A percentile compares a stretch with the other conserved stretches of the same genome.
phyloP scores from a whole-genome alignment of 37 sponge, comb jelly and placozoan genomes.

The Crambe crambe region DNA sequence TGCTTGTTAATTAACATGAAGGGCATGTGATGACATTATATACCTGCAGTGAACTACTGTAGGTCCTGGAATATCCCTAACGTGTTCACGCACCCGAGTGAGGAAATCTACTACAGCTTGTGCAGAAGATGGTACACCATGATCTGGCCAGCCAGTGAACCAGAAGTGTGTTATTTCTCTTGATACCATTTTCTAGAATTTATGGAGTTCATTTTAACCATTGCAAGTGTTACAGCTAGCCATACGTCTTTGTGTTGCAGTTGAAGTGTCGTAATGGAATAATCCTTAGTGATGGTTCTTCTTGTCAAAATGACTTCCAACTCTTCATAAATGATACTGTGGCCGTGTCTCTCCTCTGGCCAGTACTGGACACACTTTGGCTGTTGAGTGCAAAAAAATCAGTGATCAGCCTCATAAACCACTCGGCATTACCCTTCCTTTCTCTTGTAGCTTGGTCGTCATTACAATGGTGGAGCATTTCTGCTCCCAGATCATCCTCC shows the following conservation, averaged over 20 bases:
- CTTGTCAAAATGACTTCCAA: conserved; percentile 59
- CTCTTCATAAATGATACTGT: conserved; percentile 57
- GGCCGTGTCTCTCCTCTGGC: conserved; percentile 67
- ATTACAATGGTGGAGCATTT: conserved; percentile 67
- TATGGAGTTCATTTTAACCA: too few species aligned
- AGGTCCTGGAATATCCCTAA: conserved; percentile 64
- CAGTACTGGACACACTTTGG: conserved; percentile 86
- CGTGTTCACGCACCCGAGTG: conserved; percentile 12
- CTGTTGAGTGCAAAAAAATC: conserved; percentile 10
- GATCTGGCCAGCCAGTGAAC: conserved; percentile 94
- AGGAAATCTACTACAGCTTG: conserved; percentile 64
- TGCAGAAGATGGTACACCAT: conserved; percentile 74
- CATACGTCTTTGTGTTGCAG: conserved; percentile 58
- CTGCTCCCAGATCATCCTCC: conserved; percentile 94
- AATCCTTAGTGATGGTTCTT: conserved; percentile 14
- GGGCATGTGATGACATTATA: too few species aligned
- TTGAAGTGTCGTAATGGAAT: conserved; percentile 53
- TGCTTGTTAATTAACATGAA: background rate
- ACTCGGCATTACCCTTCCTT: conserved; percentile 26
- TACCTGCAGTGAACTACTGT: conserved; percentile 91
- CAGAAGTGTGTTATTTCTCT: conserved; percentile 82
- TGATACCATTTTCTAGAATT: conserved; percentile 74
- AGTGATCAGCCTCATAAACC: background rate
- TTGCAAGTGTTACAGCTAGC: too few species aligned
- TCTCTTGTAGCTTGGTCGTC: conserved; percentile 72